phyloP scores from a whole-genome alignment of 1,140 invertebrate species.

The Triops cancriformis region DNA sequence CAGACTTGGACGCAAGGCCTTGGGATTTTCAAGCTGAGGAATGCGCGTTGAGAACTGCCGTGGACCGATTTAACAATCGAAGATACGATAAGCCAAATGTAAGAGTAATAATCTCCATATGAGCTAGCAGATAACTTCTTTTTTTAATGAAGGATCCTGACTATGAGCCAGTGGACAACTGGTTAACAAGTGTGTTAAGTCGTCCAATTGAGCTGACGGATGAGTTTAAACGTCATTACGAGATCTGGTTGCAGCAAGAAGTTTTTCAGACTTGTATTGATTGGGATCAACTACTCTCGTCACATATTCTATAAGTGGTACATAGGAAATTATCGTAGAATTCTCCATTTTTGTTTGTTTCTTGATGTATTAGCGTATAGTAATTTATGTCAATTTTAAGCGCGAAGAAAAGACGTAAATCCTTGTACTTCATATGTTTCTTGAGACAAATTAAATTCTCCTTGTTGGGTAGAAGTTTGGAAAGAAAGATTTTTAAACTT shows the following conservation, averaged over 20 bases:
- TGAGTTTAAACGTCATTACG: conserved; percentile 94
- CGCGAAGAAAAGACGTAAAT: no score
- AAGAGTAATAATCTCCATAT: conserved; percentile 28
- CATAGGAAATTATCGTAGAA: background rate
- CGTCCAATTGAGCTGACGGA: conserved; percentile 70
- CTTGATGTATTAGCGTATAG: background rate
- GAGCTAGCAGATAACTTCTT: background rate
- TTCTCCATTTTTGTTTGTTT: background rate
- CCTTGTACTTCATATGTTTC: no score
- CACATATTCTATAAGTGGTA: conserved; percentile 24
- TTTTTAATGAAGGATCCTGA: conserved; percentile 49
- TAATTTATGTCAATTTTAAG: background rate
- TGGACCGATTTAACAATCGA: conserved; percentile 91
- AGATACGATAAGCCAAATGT: conserved; percentile 55
- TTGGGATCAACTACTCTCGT: conserved; percentile 49
- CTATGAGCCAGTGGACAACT: conserved; percentile 76
- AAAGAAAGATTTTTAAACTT: no score
- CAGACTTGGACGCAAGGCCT: conserved; percentile 89
- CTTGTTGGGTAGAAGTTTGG: no score
- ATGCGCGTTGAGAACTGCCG: conserved; percentile 80
- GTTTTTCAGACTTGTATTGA: conserved; percentile 72
- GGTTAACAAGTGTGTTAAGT: conserved; percentile 72
- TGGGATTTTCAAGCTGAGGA: conserved; percentile 99
- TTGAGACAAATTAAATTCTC: no score
- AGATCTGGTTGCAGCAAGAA: conserved; percentile 91